Base-by-base conservation (phyloP, 2,888 invertebrate genomes). In the Spisula subtruncata region DNA sequence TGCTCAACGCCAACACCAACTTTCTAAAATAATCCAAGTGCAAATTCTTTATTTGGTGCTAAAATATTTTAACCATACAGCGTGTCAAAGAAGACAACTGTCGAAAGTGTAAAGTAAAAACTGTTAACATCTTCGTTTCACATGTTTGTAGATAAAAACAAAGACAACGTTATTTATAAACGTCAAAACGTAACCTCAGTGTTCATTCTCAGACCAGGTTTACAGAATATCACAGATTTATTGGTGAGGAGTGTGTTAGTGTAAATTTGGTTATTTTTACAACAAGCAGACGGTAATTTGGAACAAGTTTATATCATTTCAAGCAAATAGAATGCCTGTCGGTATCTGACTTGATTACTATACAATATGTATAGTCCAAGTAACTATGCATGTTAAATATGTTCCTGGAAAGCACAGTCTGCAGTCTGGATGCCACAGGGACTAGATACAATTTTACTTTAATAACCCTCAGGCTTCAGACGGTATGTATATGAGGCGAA, bases 161-260 rank as follows among this genome's bases (percentile, higher is more conserved):
- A 66, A 25, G 8, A 66, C 25, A 41, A 41, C 8, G 41, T 41
- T 41, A 41, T 8, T 41, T 41, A 41, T 2, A 66, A 35, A 35
- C 16, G 75, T 35, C 18, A 48, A 81, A 41, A 29, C 48, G 90
- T 89, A 93, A 95, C 96, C 94, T 96, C 95, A 20, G 95, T 95
- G 85, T 96, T 90, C 14, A 96, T 93, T 83, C 96, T 90, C 60
- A 96, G 81, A 16, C 95, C 95, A 94, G 95, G 95, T 54, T 87
- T 85, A 89, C 96, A 96, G 88, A 96, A 95, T 90, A 96, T 94
- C 89, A 96, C 93, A 90, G 93, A 92, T 86, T 95, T 95, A 89
- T 96, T 95, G 86, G 92, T 85, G 32, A 94, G 83, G 32, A 96
- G 86, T 18, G 92, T 91, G 90, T 90, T n/a, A 25, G 25, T 66